These are phyloP conservation scores for Anisognathus igniventris DNA, from an alignment of 2,797 vertebrate genomes.

Conservation along the genomic window DNA sequence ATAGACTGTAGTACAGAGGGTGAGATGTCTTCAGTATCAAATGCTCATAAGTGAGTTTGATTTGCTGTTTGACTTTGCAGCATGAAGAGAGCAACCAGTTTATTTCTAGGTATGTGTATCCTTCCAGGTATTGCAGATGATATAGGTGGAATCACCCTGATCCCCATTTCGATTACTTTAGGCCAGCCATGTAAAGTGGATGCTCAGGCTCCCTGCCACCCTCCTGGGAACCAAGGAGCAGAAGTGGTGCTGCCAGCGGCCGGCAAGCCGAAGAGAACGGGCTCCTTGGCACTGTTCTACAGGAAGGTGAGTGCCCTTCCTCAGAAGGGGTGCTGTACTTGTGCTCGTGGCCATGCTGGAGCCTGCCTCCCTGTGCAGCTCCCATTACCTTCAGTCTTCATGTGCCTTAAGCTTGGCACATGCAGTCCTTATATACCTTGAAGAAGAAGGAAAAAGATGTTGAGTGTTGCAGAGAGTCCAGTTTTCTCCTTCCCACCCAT, in stretches of 20 bases:
- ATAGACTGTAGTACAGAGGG: background rate
- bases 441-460: background rate
- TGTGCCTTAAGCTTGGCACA: background rate
- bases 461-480: background rate
- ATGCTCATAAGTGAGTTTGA: background rate
- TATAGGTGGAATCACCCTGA: constrained; percentile 78
- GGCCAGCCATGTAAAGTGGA: constrained; percentile 60
- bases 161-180: constrained; percentile 77
- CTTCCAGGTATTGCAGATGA: constrained; percentile 79
- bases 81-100: background rate
- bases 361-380: background rate
- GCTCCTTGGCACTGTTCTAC: constrained; percentile 93
- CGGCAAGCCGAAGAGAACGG: constrained; percentile 83
- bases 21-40: background rate
- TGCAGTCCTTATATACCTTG: rapidly evolving
- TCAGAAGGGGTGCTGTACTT: rapidly evolving
- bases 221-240: background rate
- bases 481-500: background rate
- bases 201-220: constrained; percentile 70
- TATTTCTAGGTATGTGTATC: background rate
- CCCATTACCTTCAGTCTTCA: background rate
- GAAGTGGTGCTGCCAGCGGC: constrained; percentile 54
- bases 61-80: background rate
- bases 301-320: constrained; percentile 82
- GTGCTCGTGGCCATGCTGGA: rapidly evolving